Evolutionary conservation across 2,113 vertebrate genomes (phyloP).

Genomic region (Gallinago undulata): DNA sequence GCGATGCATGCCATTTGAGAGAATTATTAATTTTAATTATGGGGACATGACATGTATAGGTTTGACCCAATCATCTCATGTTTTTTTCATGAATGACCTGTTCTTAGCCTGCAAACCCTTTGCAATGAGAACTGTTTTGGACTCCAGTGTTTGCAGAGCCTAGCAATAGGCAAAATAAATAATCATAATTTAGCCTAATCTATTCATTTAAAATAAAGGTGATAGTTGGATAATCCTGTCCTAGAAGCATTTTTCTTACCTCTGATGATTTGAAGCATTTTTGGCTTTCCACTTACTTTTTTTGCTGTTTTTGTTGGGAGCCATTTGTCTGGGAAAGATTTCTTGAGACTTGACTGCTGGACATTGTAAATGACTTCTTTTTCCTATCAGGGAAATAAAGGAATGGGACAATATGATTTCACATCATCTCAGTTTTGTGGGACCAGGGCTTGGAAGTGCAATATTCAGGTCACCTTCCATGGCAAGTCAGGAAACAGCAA

Average conservation of each 20-base stretch:
- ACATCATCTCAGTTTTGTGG: not conserved
- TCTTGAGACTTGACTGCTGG: not conserved
- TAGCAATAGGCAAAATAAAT: not conserved
- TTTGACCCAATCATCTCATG: not conserved
- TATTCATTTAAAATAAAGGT: not conserved
- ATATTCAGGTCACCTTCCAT: not conserved
- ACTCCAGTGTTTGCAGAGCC: not conserved
- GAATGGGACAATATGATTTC: not conserved
- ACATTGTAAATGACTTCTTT: not conserved
- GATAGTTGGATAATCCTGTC: not conserved
- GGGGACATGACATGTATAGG: rapidly evolving
- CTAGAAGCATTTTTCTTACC: not conserved
- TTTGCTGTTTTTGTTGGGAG: not conserved
- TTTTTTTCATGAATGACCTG: not conserved
- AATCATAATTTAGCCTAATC: not conserved
- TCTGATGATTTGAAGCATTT: not conserved
- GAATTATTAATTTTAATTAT: not conserved
- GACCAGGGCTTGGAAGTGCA: not conserved
- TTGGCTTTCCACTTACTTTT: not conserved
- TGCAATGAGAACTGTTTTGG: not conserved
- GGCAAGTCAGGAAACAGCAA: not conserved
- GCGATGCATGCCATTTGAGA: not conserved
- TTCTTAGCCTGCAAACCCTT: not conserved
- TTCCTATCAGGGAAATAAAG: not conserved
- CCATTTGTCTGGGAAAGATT: not conserved